Evolutionary conservation across 2,113 vertebrate genomes (phyloP), one percentile per base, ranked within the genome.

Genomic region (Nothocercus julius): DNA sequence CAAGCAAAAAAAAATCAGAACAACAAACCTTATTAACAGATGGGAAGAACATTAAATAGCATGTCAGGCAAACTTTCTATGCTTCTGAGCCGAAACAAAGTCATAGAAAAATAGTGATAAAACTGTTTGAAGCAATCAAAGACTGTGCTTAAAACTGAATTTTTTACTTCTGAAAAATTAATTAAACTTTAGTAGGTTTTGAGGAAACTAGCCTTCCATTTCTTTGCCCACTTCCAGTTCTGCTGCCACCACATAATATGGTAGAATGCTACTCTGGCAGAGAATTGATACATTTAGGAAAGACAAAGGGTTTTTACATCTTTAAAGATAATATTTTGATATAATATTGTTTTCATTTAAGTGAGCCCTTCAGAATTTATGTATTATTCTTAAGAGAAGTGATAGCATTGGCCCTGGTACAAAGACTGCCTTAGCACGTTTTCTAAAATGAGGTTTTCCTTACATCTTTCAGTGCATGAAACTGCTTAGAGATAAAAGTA

Each of bases 1-100:
- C 67, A 20, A 19, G 4, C 8, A 30, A 1, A 3, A 1, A 3
- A 36, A 76, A 40, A 54, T 6, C 27, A 36, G 11, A 13, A 8
- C 17, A 56, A 44, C 2, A 72, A 36, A 36, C 44, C 53, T 73
- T 73, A 68, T 44, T 80, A 79, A 72, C 22, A 76, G 63, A 75
- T 61, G 67, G 49, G 54, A 83, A 77, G 44, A 73, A n/a, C 3
- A 4, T 38, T 11, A 69, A 80, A 56, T 85, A 51, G 7, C 38
- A 44, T 5, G 3, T 76, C 36, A 83, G 47, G 22, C 10, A 81
- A 86, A 63, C 13, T 69, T 91, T 30, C 21, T 53, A n/a, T 66
- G 49, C 32, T 77, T 73, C 61, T 38, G 16, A 90, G 34, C 14
- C 28, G 38, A 51, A 64, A 21, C 45, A 58, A 16, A 45, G 21